Base-by-base conservation (phyloP, 2,797 vertebrate genomes). In the Amniataba percoides region DNA sequence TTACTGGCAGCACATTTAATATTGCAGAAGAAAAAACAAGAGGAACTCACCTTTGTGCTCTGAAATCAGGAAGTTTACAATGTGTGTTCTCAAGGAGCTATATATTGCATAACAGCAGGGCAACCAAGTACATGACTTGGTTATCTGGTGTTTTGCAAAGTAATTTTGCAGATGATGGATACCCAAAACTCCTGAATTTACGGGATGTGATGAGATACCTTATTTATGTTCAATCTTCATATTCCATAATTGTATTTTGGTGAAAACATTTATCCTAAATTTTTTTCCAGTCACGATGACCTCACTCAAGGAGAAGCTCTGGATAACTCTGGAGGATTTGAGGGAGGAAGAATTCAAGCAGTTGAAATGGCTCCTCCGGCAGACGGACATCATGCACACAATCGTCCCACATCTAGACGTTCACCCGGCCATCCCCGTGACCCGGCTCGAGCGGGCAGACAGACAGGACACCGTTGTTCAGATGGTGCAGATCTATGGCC, bases 361-460 rank as follows among this genome's bases (percentile, higher is more conserved):
- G 51, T 9, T 48, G 27, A 74, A 74, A 39, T 74, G 71, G 71
- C 3, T 64, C 60, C 51, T 74, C 14, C 60, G 57, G 40, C 71
- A 74, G 52, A 43, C 36, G 9, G 71, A 74, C 61, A 74, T 74
- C 43, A 65, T 74, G 71, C 34, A 42, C 71, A 74, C 71, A 1
- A n/a, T 74, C 16, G 2, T 57, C 10, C 71, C 61, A 58, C 31
- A 58, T 25, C n/a, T 36, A 8, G 11, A 74, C 4, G 43, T n/a
- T 7, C 4, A 7, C 43, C 31, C 61, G 15, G 52, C 61, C 34
- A 65, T 74, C 52, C 53, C 71, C 5, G 53, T 31, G 11, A 8
- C 6, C 52, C 68, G 31, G 12, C 49, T 83, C 43, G 68, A 79
- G 51, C 39, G n/a, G 43, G 57, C 67, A 2, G 66, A 75, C 62